phyloP scores from a whole-genome alignment of 2,888 invertebrate species.

The Cryptosula pallasiana region DNA sequence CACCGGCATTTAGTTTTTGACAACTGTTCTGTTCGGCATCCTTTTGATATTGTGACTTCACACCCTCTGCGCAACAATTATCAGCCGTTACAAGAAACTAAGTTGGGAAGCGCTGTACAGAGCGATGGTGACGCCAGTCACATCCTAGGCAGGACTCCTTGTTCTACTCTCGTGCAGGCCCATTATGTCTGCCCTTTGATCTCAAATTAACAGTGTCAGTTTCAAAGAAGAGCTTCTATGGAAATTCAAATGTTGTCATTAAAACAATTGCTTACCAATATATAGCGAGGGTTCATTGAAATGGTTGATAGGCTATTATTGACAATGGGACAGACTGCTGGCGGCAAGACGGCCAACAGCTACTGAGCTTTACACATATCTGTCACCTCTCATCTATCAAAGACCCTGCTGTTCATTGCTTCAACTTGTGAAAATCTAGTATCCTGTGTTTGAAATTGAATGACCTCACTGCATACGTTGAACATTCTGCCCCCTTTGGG shows the following conservation, averaged over 20 bases:
- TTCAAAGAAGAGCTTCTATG: not conserved
- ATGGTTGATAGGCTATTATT: not conserved
- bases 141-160: not conserved
- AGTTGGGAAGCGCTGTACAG: too few species aligned
- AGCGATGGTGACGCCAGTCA: not conserved
- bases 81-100: too few species aligned
- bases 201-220: conserved; percentile 15
- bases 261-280: not conserved
- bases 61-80: too few species aligned
- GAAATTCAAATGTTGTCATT: conserved; percentile 9
- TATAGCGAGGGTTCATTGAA: not conserved
- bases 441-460: not conserved
- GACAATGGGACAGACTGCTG: not conserved
- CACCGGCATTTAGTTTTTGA: too few species aligned
- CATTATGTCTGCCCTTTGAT: not conserved
- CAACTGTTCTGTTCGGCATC: too few species aligned
- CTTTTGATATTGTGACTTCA: too few species aligned
- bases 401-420: not conserved
- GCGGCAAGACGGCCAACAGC: not conserved
- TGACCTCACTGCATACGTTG: too few species aligned
- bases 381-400: not conserved
- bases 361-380: not conserved
- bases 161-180: not conserved
- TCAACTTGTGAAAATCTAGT: not conserved
- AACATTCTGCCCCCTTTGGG: too few species aligned